phyloP scores from a whole-genome alignment of 2,113 vertebrate species.

The Bungarus multicinctus region DNA sequence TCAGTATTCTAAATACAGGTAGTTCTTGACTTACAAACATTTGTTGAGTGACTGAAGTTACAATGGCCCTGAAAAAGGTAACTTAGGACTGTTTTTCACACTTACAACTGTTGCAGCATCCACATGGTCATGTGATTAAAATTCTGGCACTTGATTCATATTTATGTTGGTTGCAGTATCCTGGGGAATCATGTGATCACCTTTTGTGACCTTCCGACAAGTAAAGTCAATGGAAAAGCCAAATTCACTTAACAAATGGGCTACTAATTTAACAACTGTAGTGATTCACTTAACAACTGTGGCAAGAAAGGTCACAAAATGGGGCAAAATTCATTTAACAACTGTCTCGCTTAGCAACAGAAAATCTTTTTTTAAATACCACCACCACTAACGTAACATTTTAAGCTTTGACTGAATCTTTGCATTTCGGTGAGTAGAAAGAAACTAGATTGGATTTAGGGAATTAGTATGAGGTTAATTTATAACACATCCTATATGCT shows the following conservation, averaged over 20 bases:
- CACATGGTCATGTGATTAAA: not conserved
- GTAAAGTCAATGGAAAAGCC: not conserved
- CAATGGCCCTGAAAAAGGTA: not conserved
- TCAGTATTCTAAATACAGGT: too few relatives aligned
- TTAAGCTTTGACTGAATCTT: not conserved
- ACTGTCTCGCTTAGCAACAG: not conserved
- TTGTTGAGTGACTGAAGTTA: not conserved
- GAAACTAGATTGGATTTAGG: not conserved
- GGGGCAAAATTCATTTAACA: not conserved
- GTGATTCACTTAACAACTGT: not conserved
- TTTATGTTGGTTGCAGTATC: not conserved
- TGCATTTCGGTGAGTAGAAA: not conserved
- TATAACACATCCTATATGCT: not conserved
- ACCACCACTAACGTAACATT: not conserved
- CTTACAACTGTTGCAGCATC: not conserved
- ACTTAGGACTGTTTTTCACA: not conserved
- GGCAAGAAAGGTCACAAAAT: not conserved
- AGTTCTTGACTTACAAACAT: not conserved
- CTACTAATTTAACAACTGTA: not conserved
- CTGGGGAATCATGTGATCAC: not conserved
- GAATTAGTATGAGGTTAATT: not conserved
- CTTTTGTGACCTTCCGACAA: not conserved
- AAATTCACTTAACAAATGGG: not conserved
- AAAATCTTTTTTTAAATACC: not conserved
- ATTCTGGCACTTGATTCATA: not conserved